Conservation (phyloP, 2,113 vertebrate genomes). For the Rhadina sibilatrix region DNA sequence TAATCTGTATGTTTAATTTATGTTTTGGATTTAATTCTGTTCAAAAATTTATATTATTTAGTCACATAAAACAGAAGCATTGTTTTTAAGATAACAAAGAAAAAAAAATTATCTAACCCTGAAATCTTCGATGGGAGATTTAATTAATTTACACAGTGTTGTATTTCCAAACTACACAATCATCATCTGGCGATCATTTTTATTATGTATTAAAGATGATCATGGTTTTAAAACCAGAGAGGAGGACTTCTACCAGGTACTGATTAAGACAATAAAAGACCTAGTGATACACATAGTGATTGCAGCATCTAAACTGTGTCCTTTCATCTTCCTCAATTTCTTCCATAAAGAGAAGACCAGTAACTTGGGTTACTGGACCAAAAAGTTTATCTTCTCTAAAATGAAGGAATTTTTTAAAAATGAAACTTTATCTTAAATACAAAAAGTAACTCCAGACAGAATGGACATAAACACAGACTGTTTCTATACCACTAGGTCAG, state of each 20-base stretch:
- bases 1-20: neutral
- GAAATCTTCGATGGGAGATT: neutral
- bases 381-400: neutral
- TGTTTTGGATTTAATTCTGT: neutral
- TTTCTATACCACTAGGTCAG: neutral
- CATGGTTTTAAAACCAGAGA: neutral
- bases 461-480: neutral
- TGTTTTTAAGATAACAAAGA: neutral
- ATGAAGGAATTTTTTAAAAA: neutral
- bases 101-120: neutral
- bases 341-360: neutral
- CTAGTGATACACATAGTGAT: neutral
- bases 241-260: neutral
- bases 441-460: neutral
- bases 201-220: neutral
- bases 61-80: neutral
- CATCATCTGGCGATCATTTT: neutral
- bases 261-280: neutral
- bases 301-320: neutral
- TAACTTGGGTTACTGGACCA: neutral
- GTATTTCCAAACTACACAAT: neutral
- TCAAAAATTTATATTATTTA: neutral
- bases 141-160: neutral
- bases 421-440: neutral
- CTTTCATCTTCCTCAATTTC: neutral